Percentiles rank a stretch among this genome's conserved stretches.
phyloP scores from a whole-genome alignment of 2,113 vertebrate genomes.

The Gobius niger region DNA sequence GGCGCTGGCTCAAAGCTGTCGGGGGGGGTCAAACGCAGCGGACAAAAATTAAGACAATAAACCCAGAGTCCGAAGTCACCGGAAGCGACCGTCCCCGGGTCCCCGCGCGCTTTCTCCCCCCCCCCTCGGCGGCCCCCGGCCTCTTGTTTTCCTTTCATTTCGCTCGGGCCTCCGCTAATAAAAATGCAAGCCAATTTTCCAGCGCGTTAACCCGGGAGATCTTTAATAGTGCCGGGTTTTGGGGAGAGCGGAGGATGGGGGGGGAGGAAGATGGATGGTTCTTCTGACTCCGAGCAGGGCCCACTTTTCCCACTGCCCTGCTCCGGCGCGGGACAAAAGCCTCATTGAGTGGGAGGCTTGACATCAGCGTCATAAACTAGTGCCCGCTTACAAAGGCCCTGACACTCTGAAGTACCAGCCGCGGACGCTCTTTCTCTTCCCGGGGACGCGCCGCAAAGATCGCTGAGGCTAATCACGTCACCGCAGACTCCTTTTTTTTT shows the following conservation, averaged over 20 bases:
- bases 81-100: not conserved
- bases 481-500: conserved; percentile 80
- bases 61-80: not conserved
- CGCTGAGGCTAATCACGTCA: conserved; percentile 82
- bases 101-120: not conserved
- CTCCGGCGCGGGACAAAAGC: conserved; percentile 91
- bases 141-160: conserved; percentile 89
- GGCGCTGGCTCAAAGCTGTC: too few relatives aligned
- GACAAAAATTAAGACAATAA: too few relatives aligned
- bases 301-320: conserved; percentile 97
- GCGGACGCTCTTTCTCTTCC: conserved; percentile 83
- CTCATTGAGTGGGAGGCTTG: conserved; percentile 98
- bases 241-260: conserved; percentile 78
- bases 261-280: conserved; percentile 94
- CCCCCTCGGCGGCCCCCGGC: conserved; percentile 38
- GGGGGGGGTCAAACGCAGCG: too few relatives aligned
- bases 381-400: conserved; percentile 91
- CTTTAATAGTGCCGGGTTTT: conserved; percentile 86
- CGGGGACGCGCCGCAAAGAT: conserved; percentile 75
- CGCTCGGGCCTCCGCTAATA: conserved; percentile 90
- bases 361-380: conserved; percentile 99
- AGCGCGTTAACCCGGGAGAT: conserved; percentile 98
- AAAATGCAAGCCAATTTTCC: conserved; percentile 99
- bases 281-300: conserved; percentile 88
- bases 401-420: conserved; percentile 95